A percentile compares a stretch with the other conserved stretches of the same genome.
Evolutionary conservation across 2,113 vertebrate species (phyloP).

Genomic region (Centrocercus urophasianus): DNA sequence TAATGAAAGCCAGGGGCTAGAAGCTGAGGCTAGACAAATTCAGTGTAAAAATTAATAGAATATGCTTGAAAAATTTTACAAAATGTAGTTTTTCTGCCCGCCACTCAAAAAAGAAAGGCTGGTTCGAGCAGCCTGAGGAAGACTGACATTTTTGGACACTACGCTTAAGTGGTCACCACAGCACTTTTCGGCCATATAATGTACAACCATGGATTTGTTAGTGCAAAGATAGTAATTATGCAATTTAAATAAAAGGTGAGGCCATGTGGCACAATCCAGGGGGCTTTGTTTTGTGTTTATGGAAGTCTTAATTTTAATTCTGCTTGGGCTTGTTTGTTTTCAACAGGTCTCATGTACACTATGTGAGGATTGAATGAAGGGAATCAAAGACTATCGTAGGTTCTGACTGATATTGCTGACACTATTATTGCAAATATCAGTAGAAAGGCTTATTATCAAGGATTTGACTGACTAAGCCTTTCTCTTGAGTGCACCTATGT

Average conservation of each 20-base stretch:
- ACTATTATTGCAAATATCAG: slow-evolving; percentile 76
- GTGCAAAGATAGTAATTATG: neutral
- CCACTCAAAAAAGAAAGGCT: neutral
- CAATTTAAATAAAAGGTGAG: neutral
- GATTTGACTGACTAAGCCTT: slow-evolving; percentile 71
- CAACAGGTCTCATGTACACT: slow-evolving; percentile 73
- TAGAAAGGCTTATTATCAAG: slow-evolving; percentile 76
- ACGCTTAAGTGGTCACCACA: neutral
- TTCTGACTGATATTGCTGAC: slow-evolving; percentile 76
- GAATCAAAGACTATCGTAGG: slow-evolving; percentile 72
- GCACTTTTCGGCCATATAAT: neutral
- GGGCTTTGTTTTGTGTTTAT: neutral
- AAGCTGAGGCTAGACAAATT: neutral
- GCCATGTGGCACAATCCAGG: neutral
- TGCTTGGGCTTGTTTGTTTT: slow-evolving; percentile 75
- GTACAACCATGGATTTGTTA: neutral
- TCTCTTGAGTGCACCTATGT: slow-evolving; percentile 70
- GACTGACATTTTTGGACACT: neutral
- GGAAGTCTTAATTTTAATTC: slow-evolving; percentile 57
- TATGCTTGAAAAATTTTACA: neutral
- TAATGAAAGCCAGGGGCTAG: neutral
- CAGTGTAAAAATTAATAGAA: neutral
- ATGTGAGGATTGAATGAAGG: slow-evolving; percentile 73
- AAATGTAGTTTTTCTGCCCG: neutral
- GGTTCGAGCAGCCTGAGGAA: neutral